phyloP scores from a whole-genome alignment of 2,888 invertebrate species.

The Caenorhabditis sulstoni region DNA sequence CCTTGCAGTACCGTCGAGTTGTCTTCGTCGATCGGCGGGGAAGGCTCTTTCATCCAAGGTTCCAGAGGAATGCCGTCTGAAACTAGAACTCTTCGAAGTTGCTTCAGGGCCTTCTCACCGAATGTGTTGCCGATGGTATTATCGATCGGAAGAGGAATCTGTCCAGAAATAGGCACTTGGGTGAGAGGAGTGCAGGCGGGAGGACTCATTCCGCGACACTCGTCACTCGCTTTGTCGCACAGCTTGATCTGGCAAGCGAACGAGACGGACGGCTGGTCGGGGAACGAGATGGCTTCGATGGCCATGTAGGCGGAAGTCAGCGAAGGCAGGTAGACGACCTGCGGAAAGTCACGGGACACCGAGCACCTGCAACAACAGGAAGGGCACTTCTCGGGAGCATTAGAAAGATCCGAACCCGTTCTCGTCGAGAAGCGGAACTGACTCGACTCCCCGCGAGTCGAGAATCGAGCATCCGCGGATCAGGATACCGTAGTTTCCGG shows the following conservation, averaged over 20 bases:
- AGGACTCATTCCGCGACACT: conserved; percentile 75
- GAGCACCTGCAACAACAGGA: conserved; percentile 70
- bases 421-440: conserved; percentile 65
- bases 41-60: conserved; percentile 60
- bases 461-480: conserved; percentile 63
- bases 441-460: conserved; percentile 59
- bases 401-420: conserved; percentile 55
- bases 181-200: conserved; percentile 48
- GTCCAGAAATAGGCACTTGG: conserved; percentile 33
- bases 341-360: conserved; percentile 70
- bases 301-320: conserved; percentile 74
- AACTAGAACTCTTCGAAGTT: conserved; percentile 1
- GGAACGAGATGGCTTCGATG: conserved; percentile 76
- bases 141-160: conserved; percentile 35
- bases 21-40: conserved; percentile 28
- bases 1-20: background rate
- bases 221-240: conserved; percentile 76
- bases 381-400: background rate
- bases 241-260: conserved; percentile 78
- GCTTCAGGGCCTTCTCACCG: conserved; percentile 15
- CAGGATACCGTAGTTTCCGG: conserved; percentile 61
- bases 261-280: conserved; percentile 72
- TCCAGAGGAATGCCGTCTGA: conserved; percentile 45
- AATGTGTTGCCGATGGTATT: conserved; percentile 46
- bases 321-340: conserved; percentile 71